These are phyloP conservation scores for Proisotoma minuta DNA, from an alignment of 2,888 invertebrate genomes.

Conservation along the genomic window DNA sequence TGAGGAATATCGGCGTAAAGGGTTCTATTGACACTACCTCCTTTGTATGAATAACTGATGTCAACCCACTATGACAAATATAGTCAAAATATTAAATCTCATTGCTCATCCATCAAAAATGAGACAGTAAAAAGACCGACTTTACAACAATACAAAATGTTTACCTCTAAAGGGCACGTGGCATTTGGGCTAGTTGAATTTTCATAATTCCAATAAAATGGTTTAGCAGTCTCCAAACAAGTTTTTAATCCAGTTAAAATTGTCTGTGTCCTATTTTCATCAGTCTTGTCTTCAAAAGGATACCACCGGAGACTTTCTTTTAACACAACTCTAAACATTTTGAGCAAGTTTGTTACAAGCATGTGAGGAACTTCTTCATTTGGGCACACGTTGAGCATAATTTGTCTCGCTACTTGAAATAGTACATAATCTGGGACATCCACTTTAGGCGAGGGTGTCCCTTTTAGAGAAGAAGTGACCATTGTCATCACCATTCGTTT, in stretches of 20 bases:
- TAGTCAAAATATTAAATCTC: background rate
- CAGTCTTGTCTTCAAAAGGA: slow-evolving; percentile 24
- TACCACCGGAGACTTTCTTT: slow-evolving; percentile 31
- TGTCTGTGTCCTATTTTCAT: slow-evolving; percentile 3
- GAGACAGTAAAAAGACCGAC: background rate
- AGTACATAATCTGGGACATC: slow-evolving; percentile 25
- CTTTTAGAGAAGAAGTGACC: slow-evolving; percentile 15
- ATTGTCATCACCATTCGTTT: slow-evolving; percentile 28
- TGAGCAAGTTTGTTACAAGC: slow-evolving; percentile 26
- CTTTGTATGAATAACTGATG: background rate
- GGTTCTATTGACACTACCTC: slow-evolving; percentile 10
- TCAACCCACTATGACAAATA: background rate
- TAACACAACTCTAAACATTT: slow-evolving; percentile 38
- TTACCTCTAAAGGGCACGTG: background rate
- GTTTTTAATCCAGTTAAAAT: slow-evolving; percentile 17
- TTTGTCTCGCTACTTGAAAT: slow-evolving; percentile 31
- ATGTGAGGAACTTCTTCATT: slow-evolving; percentile 14
- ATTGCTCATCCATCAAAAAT: background rate
- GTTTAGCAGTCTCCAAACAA: slow-evolving; percentile 16
- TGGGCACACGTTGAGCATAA: slow-evolving; percentile 32
- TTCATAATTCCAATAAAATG: slow-evolving; percentile 18
- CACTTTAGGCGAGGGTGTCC: slow-evolving; percentile 18
- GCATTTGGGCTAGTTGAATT: background rate
- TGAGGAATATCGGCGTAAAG: slow-evolving; percentile 22
- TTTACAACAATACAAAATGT: background rate